Conservation (phyloP, 1,140 invertebrate species). For the Phthorimaea operculella region DNA sequence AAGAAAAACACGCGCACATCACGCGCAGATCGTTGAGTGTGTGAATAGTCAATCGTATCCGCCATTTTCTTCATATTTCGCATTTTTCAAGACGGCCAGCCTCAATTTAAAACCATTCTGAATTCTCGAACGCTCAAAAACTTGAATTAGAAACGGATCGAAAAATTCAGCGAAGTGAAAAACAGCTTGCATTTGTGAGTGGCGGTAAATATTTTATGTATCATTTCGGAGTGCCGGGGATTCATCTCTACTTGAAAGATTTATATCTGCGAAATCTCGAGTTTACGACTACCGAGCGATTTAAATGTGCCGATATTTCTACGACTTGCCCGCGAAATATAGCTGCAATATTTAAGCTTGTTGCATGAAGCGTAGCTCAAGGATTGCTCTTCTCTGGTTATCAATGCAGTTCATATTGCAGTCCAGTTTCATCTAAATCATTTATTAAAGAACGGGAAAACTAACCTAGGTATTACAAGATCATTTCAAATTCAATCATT, state of each 20-base stretch:
- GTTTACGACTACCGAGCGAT: constrained; percentile 31
- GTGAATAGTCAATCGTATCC: too few species aligned
- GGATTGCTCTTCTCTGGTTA: too few species aligned
- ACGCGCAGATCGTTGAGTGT: too few species aligned
- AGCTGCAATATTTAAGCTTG: too few species aligned
- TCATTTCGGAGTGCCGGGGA: constrained; percentile 55
- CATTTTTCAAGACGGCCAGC: neutral
- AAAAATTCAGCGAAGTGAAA: constrained; percentile 27
- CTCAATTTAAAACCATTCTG: neutral
- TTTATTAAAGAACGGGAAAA: too few species aligned
- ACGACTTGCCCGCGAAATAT: neutral
- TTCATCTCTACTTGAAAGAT: constrained; percentile 60
- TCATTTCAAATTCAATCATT: too few species aligned
- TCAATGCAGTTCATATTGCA: too few species aligned
- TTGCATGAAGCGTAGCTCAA: too few species aligned
- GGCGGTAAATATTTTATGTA: constrained; percentile 60
- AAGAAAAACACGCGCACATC: too few species aligned
- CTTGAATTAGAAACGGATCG: constrained; percentile 14
- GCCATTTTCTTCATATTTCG: too few species aligned
- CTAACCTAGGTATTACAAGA: too few species aligned
- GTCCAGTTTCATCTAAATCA: too few species aligned
- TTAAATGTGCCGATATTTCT: constrained; percentile 39
- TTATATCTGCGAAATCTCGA: constrained; percentile 56
- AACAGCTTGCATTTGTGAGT: constrained; percentile 52
- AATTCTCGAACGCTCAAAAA: neutral